Evolutionary conservation across 2,797 vertebrate species (phyloP), one percentile per base, ranked within the genome.

Genomic region (Lutra lutra): DNA sequence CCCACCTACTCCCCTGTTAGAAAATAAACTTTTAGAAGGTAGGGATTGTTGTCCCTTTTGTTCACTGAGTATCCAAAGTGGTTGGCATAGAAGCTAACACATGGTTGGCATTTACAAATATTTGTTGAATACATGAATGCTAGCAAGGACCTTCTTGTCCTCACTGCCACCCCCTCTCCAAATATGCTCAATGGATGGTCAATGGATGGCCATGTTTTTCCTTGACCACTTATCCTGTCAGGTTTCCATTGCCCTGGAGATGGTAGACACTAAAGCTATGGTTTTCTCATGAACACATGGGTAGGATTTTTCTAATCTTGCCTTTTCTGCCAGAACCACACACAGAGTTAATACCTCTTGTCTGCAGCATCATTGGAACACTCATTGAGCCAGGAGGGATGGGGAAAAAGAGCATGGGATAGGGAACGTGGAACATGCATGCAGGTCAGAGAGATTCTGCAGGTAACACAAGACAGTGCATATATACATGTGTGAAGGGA

Each of bases 401-500:
- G 12, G 40, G 68, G 18, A 14, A 46, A 60, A 46, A 3, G 72
- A n/a, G n/a, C 7, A 5, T 18, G 35, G 20, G 23, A 21, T 20
- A 27, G 79, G n/a, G 79, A 56, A 32, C 20, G 18, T 29, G 9
- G 11, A 17, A 2, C 43, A 32, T 14, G 21, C 38, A 9, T 9
- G 13, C n/a, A 40, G 5, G 32, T 46, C 83, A 83, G 60, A 54
- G 51, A 80, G 82, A 7, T 10, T 79, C 0, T 77, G 17, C 35
- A 91, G 17, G 10, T 43, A 91, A 93, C 64, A 11, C 46, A n/a
- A 38, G 35, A 25, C n/a, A 43, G 17, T 23, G 1, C 18, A 2
- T 0, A 0, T 7, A 6, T 20, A 5, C 48, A 10, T 27, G 0
- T 1, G 3, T 21, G 18, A 29, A 54, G 38, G 1, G 18, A 17